Evolutionary conservation across 2,888 invertebrate species (phyloP), one percentile per base, ranked within the genome.

Genomic region (Anorthoa munda): DNA sequence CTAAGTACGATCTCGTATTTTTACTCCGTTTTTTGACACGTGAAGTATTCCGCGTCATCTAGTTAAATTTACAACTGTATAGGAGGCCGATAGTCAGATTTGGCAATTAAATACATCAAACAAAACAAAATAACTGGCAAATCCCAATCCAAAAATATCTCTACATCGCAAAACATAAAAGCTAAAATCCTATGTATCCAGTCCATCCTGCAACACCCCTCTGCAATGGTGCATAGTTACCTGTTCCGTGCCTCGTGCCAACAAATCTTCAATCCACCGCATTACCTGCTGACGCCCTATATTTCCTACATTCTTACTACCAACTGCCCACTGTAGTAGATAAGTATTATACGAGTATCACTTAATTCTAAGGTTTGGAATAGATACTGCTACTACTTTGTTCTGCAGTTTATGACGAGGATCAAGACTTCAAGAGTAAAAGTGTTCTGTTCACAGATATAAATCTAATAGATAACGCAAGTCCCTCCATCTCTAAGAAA

Each of bases 251-350:
- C 56, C 15, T 45, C 21, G 67, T 81, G 81, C 78, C 81, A 77
- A 83, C 75, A 63, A 85, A 85, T 81, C 80, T 79, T 77, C 56
- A 69, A 53, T 76, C 56, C 64, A 48, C 79, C 46, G 79, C 78
- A 81, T 59, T 75, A 75, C 76, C 68, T 79, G 71, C 69, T 74
- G 73, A 76, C 79, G 79, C 69, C 69, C 67, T 65, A 56, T 75
- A 72, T 73, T 64, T 71, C 66, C 70, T 31, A 45, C 64, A 26
- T 39, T 68, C 61, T 46, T 64, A 46, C 66, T 66, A 46, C 31
- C 46, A n/a, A 51, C 68, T 68, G 50, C 39, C 53, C 50, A 51
- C 50, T 23, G 77, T 18, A n/a, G 46, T 50, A 46, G 50, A 75
- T 65, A 74, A 4, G 11, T 66, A 48, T n/a, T 46, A 39, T 39